A percentile compares a stretch with the other conserved stretches of the same genome.
phyloP scores from a whole-genome alignment of 2,113 vertebrate genomes.

The Trematocara macrostoma region DNA sequence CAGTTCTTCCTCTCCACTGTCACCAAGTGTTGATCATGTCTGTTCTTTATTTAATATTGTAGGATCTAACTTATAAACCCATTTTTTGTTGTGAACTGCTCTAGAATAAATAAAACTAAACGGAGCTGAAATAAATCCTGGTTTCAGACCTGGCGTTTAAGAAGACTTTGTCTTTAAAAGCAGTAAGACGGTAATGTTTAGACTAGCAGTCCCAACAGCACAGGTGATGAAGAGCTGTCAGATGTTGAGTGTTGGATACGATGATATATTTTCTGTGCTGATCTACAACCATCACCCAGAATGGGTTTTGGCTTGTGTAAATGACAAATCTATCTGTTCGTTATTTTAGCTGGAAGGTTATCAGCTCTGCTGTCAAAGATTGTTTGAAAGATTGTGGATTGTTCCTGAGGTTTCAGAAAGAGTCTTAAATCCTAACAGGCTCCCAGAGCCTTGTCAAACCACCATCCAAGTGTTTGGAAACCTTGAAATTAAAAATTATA shows the following conservation, averaged over 20 bases:
- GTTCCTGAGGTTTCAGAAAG: neutral
- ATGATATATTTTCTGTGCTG: neutral
- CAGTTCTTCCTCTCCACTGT: neutral
- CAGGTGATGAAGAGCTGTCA: neutral
- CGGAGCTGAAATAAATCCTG: neutral
- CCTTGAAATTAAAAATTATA: neutral
- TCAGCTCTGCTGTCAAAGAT: neutral
- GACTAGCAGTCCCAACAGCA: neutral
- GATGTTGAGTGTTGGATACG: neutral
- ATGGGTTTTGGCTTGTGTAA: neutral
- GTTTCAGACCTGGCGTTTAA: neutral
- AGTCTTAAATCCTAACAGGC: neutral
- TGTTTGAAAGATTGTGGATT: slow-evolving; percentile 12
- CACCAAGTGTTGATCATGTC: neutral
- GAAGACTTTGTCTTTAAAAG: neutral
- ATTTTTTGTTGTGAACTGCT: neutral
- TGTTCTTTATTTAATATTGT: neutral
- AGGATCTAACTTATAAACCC: neutral
- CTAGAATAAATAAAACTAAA: neutral
- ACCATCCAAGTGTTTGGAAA: neutral
- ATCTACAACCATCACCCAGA: neutral
- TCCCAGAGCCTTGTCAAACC: neutral
- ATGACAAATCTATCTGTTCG: neutral
- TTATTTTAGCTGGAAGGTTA: neutral
- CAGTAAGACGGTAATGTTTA: neutral